Percentiles rank a stretch among this genome's conserved stretches.
Evolutionary conservation across 2,113 vertebrate genomes (phyloP).

Genomic region (Pavo muticus): DNA sequence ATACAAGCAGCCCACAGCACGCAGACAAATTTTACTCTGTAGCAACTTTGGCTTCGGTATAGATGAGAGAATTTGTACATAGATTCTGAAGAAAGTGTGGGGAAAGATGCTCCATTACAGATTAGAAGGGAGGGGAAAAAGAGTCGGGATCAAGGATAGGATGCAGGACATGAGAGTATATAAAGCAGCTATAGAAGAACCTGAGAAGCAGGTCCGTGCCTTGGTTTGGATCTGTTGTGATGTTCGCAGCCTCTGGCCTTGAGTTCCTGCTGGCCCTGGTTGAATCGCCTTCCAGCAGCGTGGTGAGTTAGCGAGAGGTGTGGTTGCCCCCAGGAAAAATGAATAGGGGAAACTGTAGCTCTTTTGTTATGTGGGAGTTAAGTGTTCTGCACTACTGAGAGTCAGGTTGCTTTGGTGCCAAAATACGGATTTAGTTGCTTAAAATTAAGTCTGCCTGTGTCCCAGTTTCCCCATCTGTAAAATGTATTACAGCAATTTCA

Average conservation of each 20-base stretch:
- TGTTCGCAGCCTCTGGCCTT: neutral
- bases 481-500: conserved; percentile 64
- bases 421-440: conserved; percentile 60
- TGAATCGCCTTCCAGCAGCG: neutral
- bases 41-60: neutral
- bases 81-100: neutral
- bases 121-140: neutral
- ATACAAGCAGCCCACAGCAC: neutral
- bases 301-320: neutral
- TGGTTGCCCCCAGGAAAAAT: neutral
- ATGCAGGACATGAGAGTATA: neutral
- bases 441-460: conserved; percentile 59
- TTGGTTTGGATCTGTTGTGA: neutral
- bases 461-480: conserved; percentile 64
- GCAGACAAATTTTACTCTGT: neutral
- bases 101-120: neutral
- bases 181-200: neutral
- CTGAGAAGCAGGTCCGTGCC: fast-evolving
- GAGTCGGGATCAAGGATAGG: neutral
- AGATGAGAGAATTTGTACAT: neutral
- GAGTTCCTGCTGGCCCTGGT: fast-evolving
- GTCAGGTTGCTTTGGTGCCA: conserved; percentile 51
- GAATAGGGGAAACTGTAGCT: neutral
- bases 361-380: neutral
- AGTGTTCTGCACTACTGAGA: conserved; percentile 17